Conservation (phyloP, 2,888 invertebrate genomes). For the Parelbella ahira region DNA sequence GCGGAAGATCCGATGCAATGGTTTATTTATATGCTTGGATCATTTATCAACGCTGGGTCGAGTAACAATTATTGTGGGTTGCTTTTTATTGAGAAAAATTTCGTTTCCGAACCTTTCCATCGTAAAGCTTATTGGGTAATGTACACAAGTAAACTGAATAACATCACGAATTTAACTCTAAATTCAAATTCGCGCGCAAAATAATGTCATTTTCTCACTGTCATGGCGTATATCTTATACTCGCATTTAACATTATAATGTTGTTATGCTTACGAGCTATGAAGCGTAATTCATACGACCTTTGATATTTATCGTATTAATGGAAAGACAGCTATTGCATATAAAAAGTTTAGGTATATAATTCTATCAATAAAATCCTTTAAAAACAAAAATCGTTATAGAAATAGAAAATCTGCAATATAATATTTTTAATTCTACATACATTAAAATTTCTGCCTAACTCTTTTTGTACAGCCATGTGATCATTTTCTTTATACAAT, state of each 20-base stretch:
- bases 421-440: too few species aligned
- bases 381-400: too few species aligned
- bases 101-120: slow-evolving; percentile 35
- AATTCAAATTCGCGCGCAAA: slow-evolving; percentile 15
- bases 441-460: too few species aligned
- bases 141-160: slow-evolving; percentile 1
- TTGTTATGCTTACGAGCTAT: too few species aligned
- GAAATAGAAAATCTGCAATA: too few species aligned
- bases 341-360: too few species aligned
- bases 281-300: too few species aligned
- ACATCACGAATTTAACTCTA: background rate
- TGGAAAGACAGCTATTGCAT: too few species aligned
- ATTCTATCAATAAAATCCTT: too few species aligned
- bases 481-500: too few species aligned
- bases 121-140: slow-evolving; percentile 11
- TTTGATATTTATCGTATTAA: too few species aligned
- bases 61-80: slow-evolving; percentile 52
- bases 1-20: slow-evolving; percentile 41
- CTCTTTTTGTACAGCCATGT: too few species aligned
- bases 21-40: slow-evolving; percentile 48
- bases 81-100: slow-evolving; percentile 53
- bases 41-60: slow-evolving; percentile 57
- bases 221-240: slow-evolving; percentile 7
- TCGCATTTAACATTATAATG: slow-evolving; percentile 3
- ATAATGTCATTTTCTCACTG: slow-evolving; percentile 3